phyloP scores from a whole-genome alignment of 2,113 vertebrate species.

The Megaceryle torquata region DNA sequence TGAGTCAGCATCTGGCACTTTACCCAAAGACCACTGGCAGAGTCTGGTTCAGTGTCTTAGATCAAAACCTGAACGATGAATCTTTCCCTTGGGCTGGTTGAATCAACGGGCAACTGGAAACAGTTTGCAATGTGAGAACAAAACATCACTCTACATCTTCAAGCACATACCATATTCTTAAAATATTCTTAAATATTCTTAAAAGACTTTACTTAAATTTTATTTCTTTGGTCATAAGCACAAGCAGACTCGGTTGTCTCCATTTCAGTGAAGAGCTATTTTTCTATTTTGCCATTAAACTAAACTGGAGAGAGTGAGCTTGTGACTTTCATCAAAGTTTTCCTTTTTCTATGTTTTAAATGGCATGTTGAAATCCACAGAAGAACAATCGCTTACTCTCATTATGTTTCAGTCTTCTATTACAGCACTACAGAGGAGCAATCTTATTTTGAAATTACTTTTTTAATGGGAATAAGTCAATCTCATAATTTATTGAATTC shows the following conservation, averaged over 20 bases:
- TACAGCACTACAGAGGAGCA: neutral
- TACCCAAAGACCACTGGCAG: neutral
- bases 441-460: conserved; percentile 35
- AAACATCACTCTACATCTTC: neutral
- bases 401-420: neutral
- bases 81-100: neutral
- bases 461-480: conserved; percentile 50
- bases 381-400: neutral
- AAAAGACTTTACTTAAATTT: neutral
- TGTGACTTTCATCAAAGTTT: neutral
- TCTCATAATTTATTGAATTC: conserved; percentile 54
- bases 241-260: neutral
- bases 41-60: neutral
- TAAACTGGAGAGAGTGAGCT: neutral
- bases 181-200: neutral
- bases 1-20: neutral
- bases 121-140: neutral
- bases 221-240: neutral
- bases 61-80: neutral
- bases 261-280: neutral
- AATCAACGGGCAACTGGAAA: neutral
- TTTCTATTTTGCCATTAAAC: neutral
- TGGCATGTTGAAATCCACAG: neutral
- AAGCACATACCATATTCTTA: neutral
- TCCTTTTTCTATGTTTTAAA: neutral